These are phyloP conservation scores for Drosophila guanche DNA, from an alignment of 1,140 invertebrate genomes.

Conservation along the genomic window DNA sequence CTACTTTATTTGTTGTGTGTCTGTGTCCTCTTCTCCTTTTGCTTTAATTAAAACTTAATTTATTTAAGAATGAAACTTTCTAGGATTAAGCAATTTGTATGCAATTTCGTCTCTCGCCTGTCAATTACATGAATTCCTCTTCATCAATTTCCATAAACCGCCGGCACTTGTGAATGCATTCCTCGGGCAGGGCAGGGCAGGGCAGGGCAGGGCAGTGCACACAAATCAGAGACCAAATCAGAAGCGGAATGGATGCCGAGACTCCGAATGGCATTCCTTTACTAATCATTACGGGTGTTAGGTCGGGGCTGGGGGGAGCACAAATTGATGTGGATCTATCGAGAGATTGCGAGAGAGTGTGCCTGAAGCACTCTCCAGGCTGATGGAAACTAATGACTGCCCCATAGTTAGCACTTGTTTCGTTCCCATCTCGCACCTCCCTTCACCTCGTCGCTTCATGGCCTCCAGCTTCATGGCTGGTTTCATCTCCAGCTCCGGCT, in stretches of 20 bases:
- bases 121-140: constrained; percentile 57
- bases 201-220: not conserved
- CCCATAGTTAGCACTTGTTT: too few relatives aligned
- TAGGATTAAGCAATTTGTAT: constrained; percentile 63
- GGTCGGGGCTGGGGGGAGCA: too few relatives aligned
- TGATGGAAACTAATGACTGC: too few relatives aligned
- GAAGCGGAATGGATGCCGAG: too few relatives aligned
- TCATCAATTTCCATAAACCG: constrained; percentile 71
- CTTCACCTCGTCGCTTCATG: too few relatives aligned
- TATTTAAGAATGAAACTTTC: constrained; percentile 62
- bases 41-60: constrained; percentile 70
- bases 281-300: too few relatives aligned
- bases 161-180: constrained; percentile 49
- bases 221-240: too few relatives aligned
- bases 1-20: constrained; percentile 10
- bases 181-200: not conserved
- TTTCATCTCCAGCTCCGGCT: constrained; percentile 37
- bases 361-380: too few relatives aligned
- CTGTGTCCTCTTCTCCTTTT: not conserved
- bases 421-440: too few relatives aligned
- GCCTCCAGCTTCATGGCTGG: constrained; percentile 4
- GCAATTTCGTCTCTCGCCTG: constrained; percentile 58
- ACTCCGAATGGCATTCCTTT: too few relatives aligned
- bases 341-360: too few relatives aligned
- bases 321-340: too few relatives aligned